Base-by-base conservation (phyloP, 2,888 invertebrate genomes). In the Emmelina monodactyla region DNA sequence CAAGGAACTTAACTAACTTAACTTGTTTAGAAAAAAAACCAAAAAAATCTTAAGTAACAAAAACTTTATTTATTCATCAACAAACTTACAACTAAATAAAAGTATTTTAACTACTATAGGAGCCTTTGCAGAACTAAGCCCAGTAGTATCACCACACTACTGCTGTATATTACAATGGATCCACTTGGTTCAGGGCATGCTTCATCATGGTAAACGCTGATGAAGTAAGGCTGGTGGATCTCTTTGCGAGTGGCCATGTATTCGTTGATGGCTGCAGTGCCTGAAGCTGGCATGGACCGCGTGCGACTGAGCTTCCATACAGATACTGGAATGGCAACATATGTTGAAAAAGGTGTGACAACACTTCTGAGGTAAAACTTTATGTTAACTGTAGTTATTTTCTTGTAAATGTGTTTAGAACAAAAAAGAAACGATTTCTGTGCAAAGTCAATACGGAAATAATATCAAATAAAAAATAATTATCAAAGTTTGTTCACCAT, bases 221-320 rank as follows among this genome's bases (percentile, higher is more conserved):
- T 42, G 57, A 78, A 78, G 55, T 62, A 73, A 0, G 52, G 53
- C 4, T 58, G 55, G 37, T 64, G 46, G 0, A 78, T 47, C 36
- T 75, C 78, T 5, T 51, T 42, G 16, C 63, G 51, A 0, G 22
- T 30, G 0, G 32, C 22, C 37, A 70, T 63, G 34, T 58, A 43
- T 0, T 2, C 2, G 37, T 56, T 46, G 37, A 78, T 67, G 4
- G 50, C 53, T 0, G 44, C 3, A 0, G 22, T 39, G 1, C 55
- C 58, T 0, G 38, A 36, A 0, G 22, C 14, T 0, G 60, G 39
- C 45, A 75, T 39, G 0, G 48, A 41, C 1, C 72, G 53, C 0
- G 47, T 49, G 3, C 76, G 58, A 39, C 79, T 79, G 5, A 79
- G 50, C 43, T 69, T 72, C 66, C 70, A 71, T 2, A 54, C 67